Base-by-base conservation (phyloP, 2,797 vertebrate species). In the Smutsia temminckii region DNA sequence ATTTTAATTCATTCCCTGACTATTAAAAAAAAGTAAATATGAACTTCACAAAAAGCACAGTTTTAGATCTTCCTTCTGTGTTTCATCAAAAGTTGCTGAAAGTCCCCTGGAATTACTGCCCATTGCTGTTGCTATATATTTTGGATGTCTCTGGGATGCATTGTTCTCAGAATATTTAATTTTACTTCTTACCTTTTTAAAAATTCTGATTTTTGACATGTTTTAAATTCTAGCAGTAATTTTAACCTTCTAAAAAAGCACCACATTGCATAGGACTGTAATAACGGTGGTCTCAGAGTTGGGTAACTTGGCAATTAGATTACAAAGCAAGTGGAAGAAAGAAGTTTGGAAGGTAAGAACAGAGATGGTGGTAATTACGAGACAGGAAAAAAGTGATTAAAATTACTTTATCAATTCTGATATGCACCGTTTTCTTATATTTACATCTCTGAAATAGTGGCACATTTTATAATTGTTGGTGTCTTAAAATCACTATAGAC, bases 191-290 rank as follows among this genome's bases (percentile, higher is more conserved):
- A 86, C 46, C 51, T 80, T 64, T 74, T 53, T 83, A 83, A 55
- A 83, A 85, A 78, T 68, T 89, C 17, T 92, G 57, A 86, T n/a
- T 83, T 89, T 87, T 74, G 85, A 69, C 25, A 37, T 0, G 2
- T 72, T 64, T 95, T 95, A 84, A 88, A 80, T 93, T 25, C 6
- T 84, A 91, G 10, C 16, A 57, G 42, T 6, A 77, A 32, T 75
- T 53, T 68, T 85, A 74, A 63, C 20, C 51, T 94, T 85, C 40
- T 77, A n/a, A 85, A 78, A 46, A 61, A n/a, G 49, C 53, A 57
- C 23, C 55, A n/a, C 42, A 34, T 49, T 84, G 40, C 18, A n/a
- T 77, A 64, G n/a, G 25, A 37, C 20, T 74, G 9, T 74, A 63
- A 55, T 69, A 71, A 91, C 80, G 29, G 46, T 68, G 11, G 34